Percentiles rank a stretch among this genome's conserved stretches.
phyloP scores from a whole-genome alignment of 1,140 invertebrate species.

The Trichogramma pretiosum region DNA sequence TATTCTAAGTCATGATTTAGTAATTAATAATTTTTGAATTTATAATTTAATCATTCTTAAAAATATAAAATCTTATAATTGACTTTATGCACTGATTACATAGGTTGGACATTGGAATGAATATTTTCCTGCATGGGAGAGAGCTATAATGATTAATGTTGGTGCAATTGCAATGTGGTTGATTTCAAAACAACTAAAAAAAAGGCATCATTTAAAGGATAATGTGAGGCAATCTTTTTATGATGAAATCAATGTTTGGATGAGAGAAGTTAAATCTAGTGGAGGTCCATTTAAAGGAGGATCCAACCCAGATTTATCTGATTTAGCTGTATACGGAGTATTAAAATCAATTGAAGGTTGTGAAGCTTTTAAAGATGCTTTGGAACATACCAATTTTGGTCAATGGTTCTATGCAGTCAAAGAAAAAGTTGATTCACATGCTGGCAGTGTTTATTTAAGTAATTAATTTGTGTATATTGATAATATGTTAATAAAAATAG shows the following conservation, averaged over 20 bases:
- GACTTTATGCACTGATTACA: too few species aligned
- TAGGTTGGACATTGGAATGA: slow-evolving; percentile 84
- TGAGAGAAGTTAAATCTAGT: slow-evolving; percentile 59
- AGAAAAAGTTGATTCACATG: slow-evolving; percentile 44
- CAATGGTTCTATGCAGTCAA: slow-evolving; percentile 49
- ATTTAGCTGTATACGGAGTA: slow-evolving; percentile 88
- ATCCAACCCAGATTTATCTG: slow-evolving; percentile 78
- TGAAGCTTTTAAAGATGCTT: slow-evolving; percentile 76
- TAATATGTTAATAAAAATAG: slow-evolving; percentile 4
- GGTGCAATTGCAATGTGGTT: slow-evolving; percentile 91
- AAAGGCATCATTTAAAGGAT: slow-evolving; percentile 73
- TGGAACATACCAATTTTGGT: slow-evolving; percentile 62
- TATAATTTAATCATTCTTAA: slow-evolving; percentile 3
- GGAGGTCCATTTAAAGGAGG: slow-evolving; percentile 76
- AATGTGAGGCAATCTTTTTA: slow-evolving; percentile 86
- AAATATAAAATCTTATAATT: too few species aligned
- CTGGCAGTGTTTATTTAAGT: slow-evolving; percentile 32
- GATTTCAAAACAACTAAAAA: slow-evolving; percentile 82
- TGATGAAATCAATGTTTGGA: slow-evolving; percentile 78
- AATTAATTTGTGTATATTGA: slow-evolving; percentile 23
- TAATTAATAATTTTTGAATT: slow-evolving; percentile 4
- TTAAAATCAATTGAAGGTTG: slow-evolving; percentile 94
- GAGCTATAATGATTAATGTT: slow-evolving; percentile 81
- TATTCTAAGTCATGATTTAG: slow-evolving; percentile 2
- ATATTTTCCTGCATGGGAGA: slow-evolving; percentile 78